Base-by-base conservation (phyloP, 2,888 invertebrate genomes). In the Aelia acuminata region DNA sequence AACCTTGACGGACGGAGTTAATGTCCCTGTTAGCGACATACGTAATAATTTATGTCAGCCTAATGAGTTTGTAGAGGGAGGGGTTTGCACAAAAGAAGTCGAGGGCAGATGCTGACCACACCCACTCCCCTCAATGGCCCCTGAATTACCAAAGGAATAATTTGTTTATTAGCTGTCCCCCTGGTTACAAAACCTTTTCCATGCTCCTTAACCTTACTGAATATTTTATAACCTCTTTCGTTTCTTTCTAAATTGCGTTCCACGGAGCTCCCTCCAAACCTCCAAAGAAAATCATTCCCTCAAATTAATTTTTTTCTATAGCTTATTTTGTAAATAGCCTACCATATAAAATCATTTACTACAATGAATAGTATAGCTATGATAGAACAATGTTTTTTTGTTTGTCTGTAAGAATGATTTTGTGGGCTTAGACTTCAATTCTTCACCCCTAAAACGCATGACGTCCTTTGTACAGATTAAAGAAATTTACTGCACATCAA, bases 141-240 rank as follows among this genome's bases (percentile, higher is more conserved):
- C 13, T 80, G 80, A 80, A 80, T 43, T 47, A 80, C 43, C 39
- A 80, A 80, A 39, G 80, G 80, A 47, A 80, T 80, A 80, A 80
- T 80, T 80, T 80, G 80, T 80, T 80, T 80, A 80, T 80, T 80
- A 80, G 80, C 80, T 8, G 80, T 43, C n/a, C n/a, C 80, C 43
- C 22, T 80, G 43, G 80, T 2, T 80, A 43, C 80, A 80, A 80
- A 43, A 47, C 43, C 80, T 80, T 43, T 3, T 13, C n/a, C 39
- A 39, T 39, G 43, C 7, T 80, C 11, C 13, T n/a, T 43, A 39
- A 15, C 5, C 18, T 47, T 13, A 1, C 1, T 80, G 80, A 80
- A 80, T 80, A 39, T 80, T 47, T 80, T 80, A 80, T n/a, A 3
- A 11, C 7, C 43, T 3, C 47, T n/a, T 39, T 80, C 39, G 22